Evolutionary conservation across 2,113 vertebrate genomes (phyloP), one percentile per base, ranked within the genome.

Genomic region (Cephalopterus ornatus): DNA sequence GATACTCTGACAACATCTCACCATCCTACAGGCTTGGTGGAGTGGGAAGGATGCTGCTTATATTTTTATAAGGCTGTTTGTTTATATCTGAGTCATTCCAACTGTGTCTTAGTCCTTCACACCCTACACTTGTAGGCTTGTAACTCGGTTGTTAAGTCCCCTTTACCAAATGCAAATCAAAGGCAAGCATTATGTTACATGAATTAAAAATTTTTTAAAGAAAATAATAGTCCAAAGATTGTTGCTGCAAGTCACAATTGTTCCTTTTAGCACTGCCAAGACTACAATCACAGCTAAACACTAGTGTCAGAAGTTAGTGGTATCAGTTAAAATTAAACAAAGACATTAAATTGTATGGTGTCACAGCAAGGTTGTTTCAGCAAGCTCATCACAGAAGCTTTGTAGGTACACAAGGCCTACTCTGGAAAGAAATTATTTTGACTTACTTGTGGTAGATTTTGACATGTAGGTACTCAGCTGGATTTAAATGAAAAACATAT

Each of bases 251-350:
- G 27, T 77, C 66, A 68, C 8, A 32, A 21, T 28, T 18, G 13
- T 55, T 71, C 7, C 26, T 96, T 42, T 93, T 39, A 85, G 58
- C 44, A 44, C 19, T 62, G 37, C 23, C 20, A 66, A 37, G 22
- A 58, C 44, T 76, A 20, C 41, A 59, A 8, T 77, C 18, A 18
- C 28, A 66, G 32, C 44, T 66, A 42, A 83, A 73, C 5, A 22
- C 7, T 42, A 47, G 11, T 1, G 0, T 75, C 27, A 65, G 13
- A 47, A 41, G 10, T 33, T 39, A 37, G 20, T 49, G 15, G 3
- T 11, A 42, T 52, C 26, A 27, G 24, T 66, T 93, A 58, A 79
- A 92, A 81, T 50, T 37, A 72, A 49, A 6, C 12, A 26, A 46
- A 63, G 44, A 35, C 11, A 23, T 55, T 47, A 39, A 41, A 21